phyloP scores from a whole-genome alignment of 2,797 vertebrate species.

The Geotrypetes seraphini region DNA sequence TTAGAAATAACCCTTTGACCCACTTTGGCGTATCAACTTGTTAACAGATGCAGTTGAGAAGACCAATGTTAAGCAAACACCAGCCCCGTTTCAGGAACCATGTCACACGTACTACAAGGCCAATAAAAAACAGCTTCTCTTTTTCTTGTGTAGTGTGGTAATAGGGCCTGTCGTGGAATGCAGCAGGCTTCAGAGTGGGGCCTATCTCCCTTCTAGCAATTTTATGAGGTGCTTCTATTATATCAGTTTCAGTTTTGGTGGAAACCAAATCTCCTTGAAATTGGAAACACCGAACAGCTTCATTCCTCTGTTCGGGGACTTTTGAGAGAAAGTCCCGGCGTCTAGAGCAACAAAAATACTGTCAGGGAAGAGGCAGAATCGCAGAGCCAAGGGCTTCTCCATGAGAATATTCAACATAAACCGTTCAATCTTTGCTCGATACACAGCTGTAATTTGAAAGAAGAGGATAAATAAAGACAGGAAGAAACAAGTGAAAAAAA shows the following conservation, averaged over 20 bases:
- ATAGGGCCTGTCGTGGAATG: background rate
- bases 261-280: background rate
- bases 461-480: no score
- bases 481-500: no score
- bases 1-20: no score
- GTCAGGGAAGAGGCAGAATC: background rate
- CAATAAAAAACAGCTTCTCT: conserved; percentile 11
- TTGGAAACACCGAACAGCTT: background rate
- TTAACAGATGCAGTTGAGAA: conserved; percentile 23
- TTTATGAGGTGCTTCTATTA: background rate
- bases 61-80: conserved; percentile 27
- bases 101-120: background rate
- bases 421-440: no score
- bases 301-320: no score
- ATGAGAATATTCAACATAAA: no score
- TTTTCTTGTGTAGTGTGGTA: background rate
- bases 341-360: no score
- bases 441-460: no score
- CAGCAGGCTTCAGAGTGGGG: background rate
- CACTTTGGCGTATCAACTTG: no score
- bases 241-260: background rate
- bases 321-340: no score
- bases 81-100: conserved; percentile 19
- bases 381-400: background rate
- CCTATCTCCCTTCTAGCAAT: background rate